Conservation (phyloP, 2,888 invertebrate genomes). For the Apodemia zela region DNA sequence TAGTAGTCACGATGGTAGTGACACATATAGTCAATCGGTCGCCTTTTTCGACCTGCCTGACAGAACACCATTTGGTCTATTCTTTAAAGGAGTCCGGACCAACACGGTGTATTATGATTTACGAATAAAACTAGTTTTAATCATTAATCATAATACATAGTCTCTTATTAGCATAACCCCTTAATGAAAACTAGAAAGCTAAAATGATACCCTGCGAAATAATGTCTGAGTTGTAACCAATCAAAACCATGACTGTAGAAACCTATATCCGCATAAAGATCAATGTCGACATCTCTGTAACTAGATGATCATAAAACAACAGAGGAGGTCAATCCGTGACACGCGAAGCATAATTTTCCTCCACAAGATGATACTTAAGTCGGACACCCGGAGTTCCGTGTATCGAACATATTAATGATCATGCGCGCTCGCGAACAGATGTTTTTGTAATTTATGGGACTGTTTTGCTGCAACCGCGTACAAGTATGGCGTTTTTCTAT, state of each 20-base stretch:
- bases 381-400: conserved; percentile 16
- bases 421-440: conserved; percentile 7
- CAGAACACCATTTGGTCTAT: too few species aligned
- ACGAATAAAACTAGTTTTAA: too few species aligned
- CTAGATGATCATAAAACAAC: conserved; percentile 11
- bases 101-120: too few species aligned
- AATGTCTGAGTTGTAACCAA: not conserved
- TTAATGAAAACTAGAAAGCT: too few species aligned
- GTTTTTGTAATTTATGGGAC: conserved; percentile 11
- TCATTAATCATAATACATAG: too few species aligned
- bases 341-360: conserved; percentile 9
- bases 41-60: too few species aligned
- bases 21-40: too few species aligned
- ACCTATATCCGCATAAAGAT: not conserved
- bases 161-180: too few species aligned
- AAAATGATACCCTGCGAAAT: not conserved
- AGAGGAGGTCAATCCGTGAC: conserved; percentile 10
- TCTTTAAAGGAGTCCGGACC: too few species aligned
- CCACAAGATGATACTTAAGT: conserved; percentile 3
- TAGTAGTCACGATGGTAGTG: too few species aligned
- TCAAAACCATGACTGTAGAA: conserved; percentile 6
- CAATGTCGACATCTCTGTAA: conserved; percentile 1
- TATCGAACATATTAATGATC: conserved; percentile 12
- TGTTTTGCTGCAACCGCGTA: not conserved
- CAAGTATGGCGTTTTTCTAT: conserved; percentile 1